A percentile compares a stretch with the other conserved stretches of the same genome.
Evolutionary conservation across 2,888 invertebrate species (phyloP).

Genomic region (Drosophila neonasuta): DNA sequence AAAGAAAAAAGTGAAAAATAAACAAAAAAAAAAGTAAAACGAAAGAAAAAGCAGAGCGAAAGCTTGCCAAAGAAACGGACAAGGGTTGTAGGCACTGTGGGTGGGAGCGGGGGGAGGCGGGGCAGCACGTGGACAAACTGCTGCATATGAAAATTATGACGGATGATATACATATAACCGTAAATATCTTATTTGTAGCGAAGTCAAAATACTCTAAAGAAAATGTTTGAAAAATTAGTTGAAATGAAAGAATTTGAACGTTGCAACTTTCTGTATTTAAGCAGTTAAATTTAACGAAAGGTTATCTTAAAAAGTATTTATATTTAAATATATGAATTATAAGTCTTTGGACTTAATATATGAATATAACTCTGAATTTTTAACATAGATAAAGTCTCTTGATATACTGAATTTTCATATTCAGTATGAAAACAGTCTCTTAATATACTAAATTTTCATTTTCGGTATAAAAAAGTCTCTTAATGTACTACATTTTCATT

Average conservation of each 20-base stretch:
- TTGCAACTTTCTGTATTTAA: too few relatives aligned
- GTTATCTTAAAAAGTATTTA: too few relatives aligned
- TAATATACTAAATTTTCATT: too few relatives aligned
- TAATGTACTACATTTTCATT: too few relatives aligned
- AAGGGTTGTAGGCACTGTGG: constrained; percentile 25
- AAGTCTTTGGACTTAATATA: too few relatives aligned
- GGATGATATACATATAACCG: constrained; percentile 28
- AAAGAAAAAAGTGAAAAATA: constrained; percentile 19
- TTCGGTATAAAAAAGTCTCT: too few relatives aligned
- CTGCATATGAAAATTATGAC: constrained; percentile 59
- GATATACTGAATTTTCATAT: too few relatives aligned
- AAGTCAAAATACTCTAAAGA: constrained; percentile 28
- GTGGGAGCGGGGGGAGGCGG: not conserved
- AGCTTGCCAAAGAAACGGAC: constrained; percentile 52
- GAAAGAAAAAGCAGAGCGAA: constrained; percentile 37
- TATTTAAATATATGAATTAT: too few relatives aligned
- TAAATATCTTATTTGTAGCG: not conserved
- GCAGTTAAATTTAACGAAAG: too few relatives aligned
- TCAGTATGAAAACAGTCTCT: too few relatives aligned
- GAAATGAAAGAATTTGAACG: not conserved
- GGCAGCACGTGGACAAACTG: constrained; percentile 48
- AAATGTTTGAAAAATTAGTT: not conserved
- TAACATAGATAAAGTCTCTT: too few relatives aligned
- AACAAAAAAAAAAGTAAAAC: constrained; percentile 32
- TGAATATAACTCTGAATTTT: too few relatives aligned